phyloP scores from a whole-genome alignment of 2,888 invertebrate species.

The Cremastinae sp. region DNA sequence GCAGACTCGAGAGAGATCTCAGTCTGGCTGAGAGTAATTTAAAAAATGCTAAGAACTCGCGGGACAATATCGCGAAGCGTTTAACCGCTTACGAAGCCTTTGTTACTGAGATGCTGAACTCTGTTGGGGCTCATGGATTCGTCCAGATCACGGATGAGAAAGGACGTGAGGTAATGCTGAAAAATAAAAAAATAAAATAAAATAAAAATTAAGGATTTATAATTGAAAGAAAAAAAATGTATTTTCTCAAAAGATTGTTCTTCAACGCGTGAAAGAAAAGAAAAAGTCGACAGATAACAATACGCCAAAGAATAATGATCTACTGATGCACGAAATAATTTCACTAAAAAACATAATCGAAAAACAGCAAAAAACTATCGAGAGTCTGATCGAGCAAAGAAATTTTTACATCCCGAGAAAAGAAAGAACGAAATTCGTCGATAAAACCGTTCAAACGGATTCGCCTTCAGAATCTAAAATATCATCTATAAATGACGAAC shows the following conservation, averaged over 20 bases:
- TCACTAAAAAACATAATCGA: conserved; percentile 38
- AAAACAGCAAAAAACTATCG: conserved; percentile 50
- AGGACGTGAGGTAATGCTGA: conserved; percentile 54
- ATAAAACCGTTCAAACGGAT: conserved; percentile 50
- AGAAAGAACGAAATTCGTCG: conserved; percentile 35
- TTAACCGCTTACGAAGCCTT: conserved; percentile 61
- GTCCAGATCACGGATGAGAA: conserved; percentile 61
- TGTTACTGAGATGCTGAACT: conserved; percentile 60
- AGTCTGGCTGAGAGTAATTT: conserved; percentile 55
- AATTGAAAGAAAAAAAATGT: background rate
- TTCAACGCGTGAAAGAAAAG: conserved; percentile 43
- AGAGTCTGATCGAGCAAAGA: conserved; percentile 35
- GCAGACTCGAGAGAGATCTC: conserved; percentile 60
- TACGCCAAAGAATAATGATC: conserved; percentile 7
- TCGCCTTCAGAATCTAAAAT: background rate
- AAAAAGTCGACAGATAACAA: conserved; percentile 5
- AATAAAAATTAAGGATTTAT: background rate
- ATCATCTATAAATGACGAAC: background rate
- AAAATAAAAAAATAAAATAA: background rate
- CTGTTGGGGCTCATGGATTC: conserved; percentile 50
- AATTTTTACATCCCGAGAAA: conserved; percentile 19
- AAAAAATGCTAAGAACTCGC: conserved; percentile 53
- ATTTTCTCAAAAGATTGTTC: conserved; percentile 57
- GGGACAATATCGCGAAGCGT: conserved; percentile 53
- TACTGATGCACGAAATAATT: conserved; percentile 38